phyloP scores from a whole-genome alignment of 2,797 vertebrate genomes.

The Scolopax bukidnonensis region DNA sequence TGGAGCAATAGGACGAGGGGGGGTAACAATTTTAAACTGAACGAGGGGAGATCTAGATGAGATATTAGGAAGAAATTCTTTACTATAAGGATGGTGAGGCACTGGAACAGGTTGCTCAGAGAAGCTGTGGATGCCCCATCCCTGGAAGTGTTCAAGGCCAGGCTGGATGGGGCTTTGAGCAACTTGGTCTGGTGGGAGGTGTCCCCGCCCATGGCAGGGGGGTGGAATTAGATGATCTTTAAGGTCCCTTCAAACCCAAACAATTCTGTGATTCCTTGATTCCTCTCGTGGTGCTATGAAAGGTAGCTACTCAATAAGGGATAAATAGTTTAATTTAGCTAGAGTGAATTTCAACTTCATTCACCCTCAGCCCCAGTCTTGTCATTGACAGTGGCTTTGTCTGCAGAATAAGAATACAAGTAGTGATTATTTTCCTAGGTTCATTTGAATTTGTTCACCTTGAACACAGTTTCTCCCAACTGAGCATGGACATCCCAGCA shows the following conservation, averaged over 20 bases:
- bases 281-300: not conserved
- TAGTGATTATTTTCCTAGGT: not conserved
- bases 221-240: not conserved
- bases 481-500: not conserved
- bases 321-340: not conserved
- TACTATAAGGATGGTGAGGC: not conserved
- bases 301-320: fast-evolving
- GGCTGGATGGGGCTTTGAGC: not conserved
- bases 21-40: not conserved
- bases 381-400: not conserved
- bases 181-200: not conserved
- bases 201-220: not conserved
- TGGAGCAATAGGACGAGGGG: not conserved
- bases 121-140: not conserved
- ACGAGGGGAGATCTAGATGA: not conserved
- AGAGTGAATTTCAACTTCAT: not conserved
- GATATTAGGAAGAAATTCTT: not conserved
- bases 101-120: not conserved
- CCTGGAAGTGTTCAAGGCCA: not conserved
- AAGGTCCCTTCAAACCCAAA: not conserved
- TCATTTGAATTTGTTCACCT: not conserved
- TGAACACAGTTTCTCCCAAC: not conserved
- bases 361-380: not conserved
- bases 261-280: not conserved
- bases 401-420: not conserved